Conservation (phyloP, 2,888 invertebrate genomes). For the Microdon myrmicae region DNA sequence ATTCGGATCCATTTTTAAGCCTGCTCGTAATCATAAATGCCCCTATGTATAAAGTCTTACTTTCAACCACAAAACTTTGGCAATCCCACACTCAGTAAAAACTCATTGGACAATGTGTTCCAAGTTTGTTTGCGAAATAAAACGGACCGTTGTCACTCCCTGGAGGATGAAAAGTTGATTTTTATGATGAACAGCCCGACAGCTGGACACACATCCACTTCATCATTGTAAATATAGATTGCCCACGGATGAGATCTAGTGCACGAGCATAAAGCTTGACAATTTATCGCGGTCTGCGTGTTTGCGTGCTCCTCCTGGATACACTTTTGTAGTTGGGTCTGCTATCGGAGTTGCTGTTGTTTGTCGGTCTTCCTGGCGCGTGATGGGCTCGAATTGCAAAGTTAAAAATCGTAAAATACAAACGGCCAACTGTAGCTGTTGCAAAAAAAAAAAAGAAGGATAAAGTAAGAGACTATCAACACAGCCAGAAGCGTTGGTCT, state of each 20-base stretch:
- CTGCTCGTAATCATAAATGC: no score
- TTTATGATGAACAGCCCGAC: slow-evolving; percentile 51
- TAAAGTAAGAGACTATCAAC: slow-evolving; percentile 31
- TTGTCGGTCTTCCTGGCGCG: slow-evolving; percentile 13
- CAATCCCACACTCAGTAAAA: no score
- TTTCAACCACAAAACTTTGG: no score
- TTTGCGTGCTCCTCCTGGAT: slow-evolving; percentile 18
- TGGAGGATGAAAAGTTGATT: slow-evolving; percentile 52
- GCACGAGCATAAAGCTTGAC: slow-evolving; percentile 50
- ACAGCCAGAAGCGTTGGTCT: slow-evolving; percentile 48
- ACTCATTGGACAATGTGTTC: no score
- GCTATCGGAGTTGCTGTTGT: slow-evolving; percentile 1
- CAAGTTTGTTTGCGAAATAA: no score
- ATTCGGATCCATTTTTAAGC: no score
- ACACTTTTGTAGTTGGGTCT: slow-evolving; percentile 10
- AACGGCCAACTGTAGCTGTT: slow-evolving; percentile 12
- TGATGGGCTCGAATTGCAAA: slow-evolving; percentile 42
- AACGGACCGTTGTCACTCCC: slow-evolving; percentile 37
- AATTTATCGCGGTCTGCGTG: slow-evolving; percentile 43
- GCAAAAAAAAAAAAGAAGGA: slow-evolving; percentile 7
- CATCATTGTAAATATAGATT: slow-evolving; percentile 28
- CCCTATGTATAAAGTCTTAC: no score
- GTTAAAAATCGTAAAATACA: slow-evolving; percentile 46
- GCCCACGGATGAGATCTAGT: slow-evolving; percentile 47
- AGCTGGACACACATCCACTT: slow-evolving; percentile 40